phyloP scores from a whole-genome alignment of 2,888 invertebrate species.

The Acronicta leporina region DNA sequence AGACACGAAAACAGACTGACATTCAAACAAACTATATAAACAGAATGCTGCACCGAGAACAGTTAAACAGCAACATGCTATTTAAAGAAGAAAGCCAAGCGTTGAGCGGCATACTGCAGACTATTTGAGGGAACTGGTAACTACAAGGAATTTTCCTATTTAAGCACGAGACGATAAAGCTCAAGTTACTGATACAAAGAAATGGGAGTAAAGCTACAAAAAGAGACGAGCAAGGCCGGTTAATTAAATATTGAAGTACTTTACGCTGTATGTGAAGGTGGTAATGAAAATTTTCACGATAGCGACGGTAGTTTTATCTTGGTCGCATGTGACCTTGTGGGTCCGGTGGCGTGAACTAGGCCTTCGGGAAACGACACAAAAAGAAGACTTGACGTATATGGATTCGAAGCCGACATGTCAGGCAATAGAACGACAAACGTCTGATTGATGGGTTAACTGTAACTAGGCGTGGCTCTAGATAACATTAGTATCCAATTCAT shows the following conservation, averaged over 20 bases:
- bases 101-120: conserved; percentile 64
- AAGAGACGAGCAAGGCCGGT: conserved; percentile 35
- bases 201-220: conserved; percentile 43
- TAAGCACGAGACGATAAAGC: conserved; percentile 26
- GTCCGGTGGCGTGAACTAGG: conserved; percentile 75
- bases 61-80: conserved; percentile 66
- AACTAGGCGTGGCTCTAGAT: conserved; percentile 67
- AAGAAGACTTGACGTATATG: conserved; percentile 80
- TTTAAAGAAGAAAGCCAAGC: conserved; percentile 73
- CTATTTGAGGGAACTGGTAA: conserved; percentile 48
- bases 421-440: conserved; percentile 70
- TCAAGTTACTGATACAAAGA: conserved; percentile 25
- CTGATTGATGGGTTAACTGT: conserved; percentile 84
- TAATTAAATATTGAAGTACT: conserved; percentile 46
- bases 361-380: conserved; percentile 82
- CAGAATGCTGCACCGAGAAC: conserved; percentile 59
- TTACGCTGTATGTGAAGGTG: conserved; percentile 63
- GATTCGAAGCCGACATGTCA: conserved; percentile 66
- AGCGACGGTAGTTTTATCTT: conserved; percentile 58
- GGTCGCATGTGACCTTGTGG: conserved; percentile 76
- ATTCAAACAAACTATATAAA: conserved; percentile 70
- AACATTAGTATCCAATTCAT: conserved; percentile 63
- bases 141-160: conserved; percentile 19
- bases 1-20: conserved; percentile 67
- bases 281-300: conserved; percentile 54